phyloP scores from a whole-genome alignment of 2,888 invertebrate species.

The Bruchidius siliquastri region DNA sequence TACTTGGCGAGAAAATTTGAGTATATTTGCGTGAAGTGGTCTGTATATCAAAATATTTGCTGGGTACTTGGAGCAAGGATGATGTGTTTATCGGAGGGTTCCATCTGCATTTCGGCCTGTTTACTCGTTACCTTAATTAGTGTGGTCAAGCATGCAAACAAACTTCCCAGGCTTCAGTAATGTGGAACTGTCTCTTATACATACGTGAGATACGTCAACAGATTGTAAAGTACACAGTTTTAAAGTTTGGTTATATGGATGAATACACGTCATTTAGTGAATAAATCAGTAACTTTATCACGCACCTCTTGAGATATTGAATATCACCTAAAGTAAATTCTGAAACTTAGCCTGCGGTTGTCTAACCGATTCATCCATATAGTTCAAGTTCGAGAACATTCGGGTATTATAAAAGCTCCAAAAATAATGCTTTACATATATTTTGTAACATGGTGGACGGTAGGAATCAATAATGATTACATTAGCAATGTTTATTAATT shows the following conservation, averaged over 20 bases:
- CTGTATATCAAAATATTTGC: neutral
- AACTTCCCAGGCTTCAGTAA: neutral
- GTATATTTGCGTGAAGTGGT: neutral
- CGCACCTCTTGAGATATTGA: no score
- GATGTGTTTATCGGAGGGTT: neutral
- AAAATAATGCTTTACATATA: no score
- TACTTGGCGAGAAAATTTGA: neutral
- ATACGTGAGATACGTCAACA: neutral
- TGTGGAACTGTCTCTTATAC: neutral
- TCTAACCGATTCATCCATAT: no score
- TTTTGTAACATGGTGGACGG: no score
- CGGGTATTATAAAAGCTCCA: no score
- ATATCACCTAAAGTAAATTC: no score
- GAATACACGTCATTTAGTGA: neutral
- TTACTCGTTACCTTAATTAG: neutral
- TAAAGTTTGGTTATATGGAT: neutral
- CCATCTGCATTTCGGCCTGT: neutral
- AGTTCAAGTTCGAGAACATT: no score
- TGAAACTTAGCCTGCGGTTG: no score
- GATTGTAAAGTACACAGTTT: neutral
- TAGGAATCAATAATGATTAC: no score
- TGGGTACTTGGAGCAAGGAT: neutral
- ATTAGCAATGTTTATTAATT: no score
- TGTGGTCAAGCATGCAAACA: neutral
- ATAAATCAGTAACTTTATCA: no score